Percentiles rank a stretch among this genome's conserved stretches.
phyloP scores from a whole-genome alignment of 2,113 vertebrate genomes.

The Gallinago paraguaiae region DNA sequence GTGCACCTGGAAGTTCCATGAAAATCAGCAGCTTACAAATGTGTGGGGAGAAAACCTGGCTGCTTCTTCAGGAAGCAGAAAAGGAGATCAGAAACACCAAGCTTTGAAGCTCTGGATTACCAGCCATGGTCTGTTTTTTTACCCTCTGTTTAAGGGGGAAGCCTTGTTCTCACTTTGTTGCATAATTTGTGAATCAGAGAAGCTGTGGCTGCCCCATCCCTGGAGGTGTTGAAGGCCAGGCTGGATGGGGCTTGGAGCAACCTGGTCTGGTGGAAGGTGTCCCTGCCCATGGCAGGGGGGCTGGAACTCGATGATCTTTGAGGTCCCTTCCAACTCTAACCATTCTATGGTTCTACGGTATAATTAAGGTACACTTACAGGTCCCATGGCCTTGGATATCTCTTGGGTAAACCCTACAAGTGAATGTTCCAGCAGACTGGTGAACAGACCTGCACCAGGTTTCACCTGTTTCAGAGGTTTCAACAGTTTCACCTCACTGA shows the following conservation, averaged over 20 bases:
- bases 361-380: not conserved
- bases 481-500: not conserved
- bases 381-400: rapidly evolving
- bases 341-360: too few species aligned
- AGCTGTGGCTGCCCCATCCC: too few species aligned
- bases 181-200: too few species aligned
- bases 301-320: too few species aligned
- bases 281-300: too few species aligned
- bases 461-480: too few species aligned
- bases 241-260: too few species aligned
- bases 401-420: not conserved
- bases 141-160: not conserved
- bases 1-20: not conserved
- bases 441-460: not conserved
- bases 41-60: not conserved
- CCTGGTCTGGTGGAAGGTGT: too few species aligned
- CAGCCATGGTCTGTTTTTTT: not conserved
- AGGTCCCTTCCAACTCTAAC: too few species aligned
- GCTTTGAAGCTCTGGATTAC: not conserved
- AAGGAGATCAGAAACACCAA: not conserved
- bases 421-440: not conserved
- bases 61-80: not conserved
- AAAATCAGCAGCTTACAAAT: not conserved
- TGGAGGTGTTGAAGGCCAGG: too few species aligned
- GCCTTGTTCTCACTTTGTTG: not conserved